Evolutionary conservation across 1,140 invertebrate genomes (phyloP), one percentile per base, ranked within the genome.

Genomic region (Diachasma alloeum): DNA sequence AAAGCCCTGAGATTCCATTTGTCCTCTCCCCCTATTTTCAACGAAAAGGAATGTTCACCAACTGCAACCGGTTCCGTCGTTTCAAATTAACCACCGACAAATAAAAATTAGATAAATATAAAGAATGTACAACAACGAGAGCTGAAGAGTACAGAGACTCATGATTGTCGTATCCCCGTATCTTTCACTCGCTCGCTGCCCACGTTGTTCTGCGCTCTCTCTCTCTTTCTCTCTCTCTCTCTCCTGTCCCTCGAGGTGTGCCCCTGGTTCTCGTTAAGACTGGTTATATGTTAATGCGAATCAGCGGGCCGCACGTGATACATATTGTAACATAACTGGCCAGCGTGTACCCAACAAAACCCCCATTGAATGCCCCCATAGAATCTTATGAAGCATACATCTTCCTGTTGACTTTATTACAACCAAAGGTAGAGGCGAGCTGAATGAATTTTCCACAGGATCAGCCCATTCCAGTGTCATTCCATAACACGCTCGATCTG

Each of bases 211-310:
- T 63, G 70, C 73, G n/a, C n/a, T n/a, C n/a, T n/a, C n/a, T n/a
- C n/a, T n/a, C n/a, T n/a, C n/a, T n/a, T n/a, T n/a, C n/a, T n/a
- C n/a, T n/a, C n/a, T n/a, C n/a, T n/a, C n/a, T n/a, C n/a, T n/a
- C n/a, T n/a, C 69, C 44, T 48, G 48, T 53, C 48, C 68, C 53
- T 77, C 59, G 48, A 44, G 73, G 63, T 24, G 73, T 70, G 72
- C 80, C 63, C 71, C 68, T 24, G 39, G 79, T 76, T 82, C 83
- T 85, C 81, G 84, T 85, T 85, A 85, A 81, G 81, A 81, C 77
- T 76, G 80, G 82, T 82, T 85, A 84, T 84, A 85, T 85, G 84
- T 85, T 85, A 85, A 85, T 85, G 81, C 81, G 81, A 82, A 78
- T 74, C 79, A 76, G 76, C 72, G 66, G 24, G 59, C 59, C 59